Base-by-base conservation (phyloP, 2,113 vertebrate species). In the Cyanoramphus novaezelandiae region DNA sequence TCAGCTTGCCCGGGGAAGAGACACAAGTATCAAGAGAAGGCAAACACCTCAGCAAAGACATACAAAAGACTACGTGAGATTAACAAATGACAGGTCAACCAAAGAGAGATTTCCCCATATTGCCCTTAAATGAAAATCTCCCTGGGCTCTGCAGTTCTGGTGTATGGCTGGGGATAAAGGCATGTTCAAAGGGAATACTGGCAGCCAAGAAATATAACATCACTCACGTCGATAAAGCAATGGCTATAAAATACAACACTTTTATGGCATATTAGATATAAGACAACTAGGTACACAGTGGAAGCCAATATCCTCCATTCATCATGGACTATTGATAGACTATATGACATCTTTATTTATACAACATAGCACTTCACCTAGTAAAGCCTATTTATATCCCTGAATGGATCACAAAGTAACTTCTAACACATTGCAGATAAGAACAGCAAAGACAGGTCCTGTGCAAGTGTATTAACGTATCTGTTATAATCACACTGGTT, bases 301-400 rank as follows among this genome's bases (percentile, higher is more conserved):
- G 90, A 76, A 95, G 86, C 52, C 85, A 76, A 52, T 82, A 74
- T 31, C 46, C 17, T 19, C 52, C 68, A 71, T 50, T 57, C 39
- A 43, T 47, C 39, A 76, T 14, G 57, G 75, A 57, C 81, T 79
- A 69, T n/a, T 77, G 52, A 53, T 29, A 28, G 28, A 31, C 55
- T 33, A 62, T 77, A 85, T 74, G 71, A 86, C 55, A 77, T 69
- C 63, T 94, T 80, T 87, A 49, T 85, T 92, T 94, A 87, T 33
- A 82, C 25, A 6, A 65, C 43, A 17, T 19, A 74, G 62, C 8
- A 6, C 47, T 93, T 91, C 74, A 86, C 67, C 64, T 72, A 46
- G 82, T 81, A 44, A 80, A 87, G 9, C 49, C 75, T 65, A 63
- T 90, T 85, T 57, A 4, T 82, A 77, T 49, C 64, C 71, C 79